Conservation (phyloP, 2,113 vertebrate genomes). For the Ameiurus melas region DNA sequence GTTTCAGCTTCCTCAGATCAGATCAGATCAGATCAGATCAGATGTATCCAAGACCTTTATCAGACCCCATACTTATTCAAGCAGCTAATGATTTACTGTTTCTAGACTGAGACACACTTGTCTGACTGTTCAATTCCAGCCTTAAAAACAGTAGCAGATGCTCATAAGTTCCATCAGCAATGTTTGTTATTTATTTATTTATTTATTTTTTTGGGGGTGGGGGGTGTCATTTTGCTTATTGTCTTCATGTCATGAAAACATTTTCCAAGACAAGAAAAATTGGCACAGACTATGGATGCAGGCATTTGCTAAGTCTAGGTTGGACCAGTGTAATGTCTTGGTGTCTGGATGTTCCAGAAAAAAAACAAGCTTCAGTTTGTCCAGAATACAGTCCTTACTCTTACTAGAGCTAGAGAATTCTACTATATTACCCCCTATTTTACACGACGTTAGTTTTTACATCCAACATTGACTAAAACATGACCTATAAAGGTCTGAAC, state of each 20-base stretch:
- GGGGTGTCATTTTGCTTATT: background rate
- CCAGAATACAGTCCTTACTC: background rate
- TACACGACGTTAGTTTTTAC: background rate
- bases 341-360: background rate
- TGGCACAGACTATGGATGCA: background rate
- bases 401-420: background rate
- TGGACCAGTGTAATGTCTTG: background rate
- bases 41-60: background rate
- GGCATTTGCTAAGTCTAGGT: background rate
- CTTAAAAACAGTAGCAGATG: slow-evolving; percentile 11
- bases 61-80: slow-evolving; percentile 1
- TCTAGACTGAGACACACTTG: background rate
- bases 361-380: background rate
- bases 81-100: slow-evolving; percentile 12
- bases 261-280: background rate
- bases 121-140: background rate
- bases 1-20: background rate
- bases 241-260: background rate
- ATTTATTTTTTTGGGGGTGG: no score
- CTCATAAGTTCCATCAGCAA: background rate
- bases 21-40: background rate
- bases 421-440: background rate
- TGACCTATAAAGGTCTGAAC: background rate
- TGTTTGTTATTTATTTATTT: no score
- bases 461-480: background rate